Conservation (phyloP, 2,113 vertebrate species). For the Marmota monax region DNA sequence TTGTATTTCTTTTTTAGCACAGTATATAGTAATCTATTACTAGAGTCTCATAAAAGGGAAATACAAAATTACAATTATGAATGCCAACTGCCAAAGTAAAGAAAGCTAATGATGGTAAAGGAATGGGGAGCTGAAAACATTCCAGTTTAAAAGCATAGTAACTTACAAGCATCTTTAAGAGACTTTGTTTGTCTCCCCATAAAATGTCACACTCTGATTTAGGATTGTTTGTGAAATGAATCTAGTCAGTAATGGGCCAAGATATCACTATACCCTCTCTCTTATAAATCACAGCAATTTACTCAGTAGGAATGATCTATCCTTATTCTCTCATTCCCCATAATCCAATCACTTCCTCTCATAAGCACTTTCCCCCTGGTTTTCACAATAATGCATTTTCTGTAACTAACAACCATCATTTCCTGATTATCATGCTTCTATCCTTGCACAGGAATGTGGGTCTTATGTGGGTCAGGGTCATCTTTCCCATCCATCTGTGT, state of each 20-base stretch:
- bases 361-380: slow-evolving; percentile 91
- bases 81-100: slow-evolving; percentile 38
- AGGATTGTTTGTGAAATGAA: slow-evolving; percentile 96
- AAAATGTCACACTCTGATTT: slow-evolving; percentile 92
- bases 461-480: slow-evolving; percentile 92
- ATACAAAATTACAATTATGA: slow-evolving; percentile 65
- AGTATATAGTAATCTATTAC: slow-evolving; percentile 15
- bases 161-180: slow-evolving; percentile 76
- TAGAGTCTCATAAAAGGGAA: slow-evolving; percentile 2
- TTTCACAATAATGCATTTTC: slow-evolving; percentile 99
- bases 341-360: slow-evolving; percentile 99
- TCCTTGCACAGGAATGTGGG: slow-evolving; percentile 96
- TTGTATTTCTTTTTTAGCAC: slow-evolving; percentile 20
- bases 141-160: slow-evolving; percentile 15
- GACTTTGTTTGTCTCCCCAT: slow-evolving; percentile 87
- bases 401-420: slow-evolving; percentile 99
- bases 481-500: slow-evolving; percentile 91
- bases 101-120: not conserved
- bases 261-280: slow-evolving; percentile 91
- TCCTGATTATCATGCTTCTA: slow-evolving; percentile 99
- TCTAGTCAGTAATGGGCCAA: slow-evolving; percentile 88
- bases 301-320: slow-evolving; percentile 91
- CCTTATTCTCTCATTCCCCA: slow-evolving; percentile 90
- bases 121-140: slow-evolving; percentile 15
- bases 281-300: slow-evolving; percentile 99